Base-by-base conservation (phyloP, 1,140 invertebrate species). In the Harlomillsia oculata region DNA sequence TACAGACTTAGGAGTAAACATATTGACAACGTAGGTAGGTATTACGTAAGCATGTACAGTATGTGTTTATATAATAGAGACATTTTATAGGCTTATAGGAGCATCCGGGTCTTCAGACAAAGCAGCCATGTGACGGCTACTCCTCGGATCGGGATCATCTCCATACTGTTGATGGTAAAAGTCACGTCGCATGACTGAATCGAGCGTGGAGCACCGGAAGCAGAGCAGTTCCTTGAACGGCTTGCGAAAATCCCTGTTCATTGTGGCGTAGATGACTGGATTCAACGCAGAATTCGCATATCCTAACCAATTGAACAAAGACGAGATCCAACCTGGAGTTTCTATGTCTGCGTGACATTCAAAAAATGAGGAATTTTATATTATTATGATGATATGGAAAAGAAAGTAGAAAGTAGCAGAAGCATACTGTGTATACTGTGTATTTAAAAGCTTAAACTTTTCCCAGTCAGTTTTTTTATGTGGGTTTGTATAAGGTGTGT, bases 141-240 rank as follows among this genome's bases (percentile, higher is more conserved):
- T 32, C 34, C 45, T 45, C 25, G 54, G 30, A 3, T 57, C 55
- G 18, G 43, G 50, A 37, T 62, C 60, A 29, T 62, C 86, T 8
- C 88, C 88, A 66, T 90, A 92, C 69, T 92, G 87, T 64, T 85
- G 88, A 64, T 91, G 85, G 66, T 92, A 94, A 68, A 90, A 91
- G 65, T 92, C 88, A 66, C 91, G 87, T 4, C 89, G 75, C 85
- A 93, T 90, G 79, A 89, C 87, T 63, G 84, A 82, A 69, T 92
- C 90, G 39, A 94, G 74, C 49, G 87, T 87, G 34, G 84, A 82
- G 70, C 89, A 93, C 20, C 87, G 79, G 69, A 89, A 89, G 72
- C 83, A 91, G 0, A 93, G 76, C 39, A 94, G 91, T 67, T 89
- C 86, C 68, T 87, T 82, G 73, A 95, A 96, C 6, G 91, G 90